Evolutionary conservation across 2,888 invertebrate species (phyloP).

Genomic region (Pheosia tremula): DNA sequence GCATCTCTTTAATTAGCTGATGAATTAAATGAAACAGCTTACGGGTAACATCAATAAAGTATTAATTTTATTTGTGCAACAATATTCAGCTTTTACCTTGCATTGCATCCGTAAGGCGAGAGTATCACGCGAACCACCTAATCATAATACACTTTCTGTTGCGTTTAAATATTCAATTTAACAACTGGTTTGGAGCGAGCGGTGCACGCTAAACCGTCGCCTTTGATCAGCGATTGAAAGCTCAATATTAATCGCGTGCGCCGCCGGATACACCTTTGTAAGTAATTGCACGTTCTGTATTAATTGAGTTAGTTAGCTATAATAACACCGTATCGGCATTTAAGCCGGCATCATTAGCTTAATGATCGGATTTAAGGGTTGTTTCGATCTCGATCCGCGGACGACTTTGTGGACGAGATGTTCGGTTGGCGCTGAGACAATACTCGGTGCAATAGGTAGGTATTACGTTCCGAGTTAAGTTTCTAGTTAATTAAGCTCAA

Average conservation of each 20-base stretch:
- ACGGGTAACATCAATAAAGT: constrained; percentile 4
- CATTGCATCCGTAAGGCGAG: constrained; percentile 19
- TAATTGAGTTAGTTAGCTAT: constrained; percentile 68
- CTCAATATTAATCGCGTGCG: constrained; percentile 28
- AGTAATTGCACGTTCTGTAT: constrained; percentile 49
- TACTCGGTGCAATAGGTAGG: constrained; percentile 24
- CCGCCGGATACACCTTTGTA: constrained; percentile 26
- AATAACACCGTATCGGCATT: constrained; percentile 63
- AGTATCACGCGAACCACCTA: constrained; percentile 50
- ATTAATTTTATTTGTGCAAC: constrained; percentile 10
- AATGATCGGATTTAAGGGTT: constrained; percentile 56
- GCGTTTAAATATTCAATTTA: constrained; percentile 53
- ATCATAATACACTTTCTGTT: constrained; percentile 52
- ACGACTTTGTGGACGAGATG: constrained; percentile 38
- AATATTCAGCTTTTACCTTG: constrained; percentile 16
- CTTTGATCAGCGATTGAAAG: constrained; percentile 23
- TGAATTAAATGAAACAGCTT: constrained; percentile 2
- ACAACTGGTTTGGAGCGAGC: constrained; percentile 38
- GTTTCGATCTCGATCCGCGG: constrained; percentile 35
- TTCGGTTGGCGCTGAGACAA: constrained; percentile 29
- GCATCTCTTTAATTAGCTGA: not conserved
- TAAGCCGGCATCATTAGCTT: constrained; percentile 65
- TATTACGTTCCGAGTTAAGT: constrained; percentile 19
- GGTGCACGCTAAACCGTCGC: constrained; percentile 22
- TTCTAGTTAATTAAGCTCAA: constrained; percentile 25